These are phyloP conservation scores for Galemys pyrenaicus DNA, from an alignment of 2,113 vertebrate species.

Conservation along the genomic window DNA sequence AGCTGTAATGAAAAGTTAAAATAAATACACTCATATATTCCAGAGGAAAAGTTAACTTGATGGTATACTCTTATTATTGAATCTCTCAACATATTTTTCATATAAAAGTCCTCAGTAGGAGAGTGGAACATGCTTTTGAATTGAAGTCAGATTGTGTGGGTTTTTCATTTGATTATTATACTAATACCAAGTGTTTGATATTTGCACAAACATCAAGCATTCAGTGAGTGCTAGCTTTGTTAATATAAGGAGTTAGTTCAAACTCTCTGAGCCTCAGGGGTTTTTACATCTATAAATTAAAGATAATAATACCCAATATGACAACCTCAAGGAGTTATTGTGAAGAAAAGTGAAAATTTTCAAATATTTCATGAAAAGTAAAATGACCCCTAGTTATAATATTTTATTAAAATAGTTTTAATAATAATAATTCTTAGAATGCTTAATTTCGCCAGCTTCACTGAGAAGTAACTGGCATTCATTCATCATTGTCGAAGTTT, in stretches of 20 bases:
- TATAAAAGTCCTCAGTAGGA: neutral
- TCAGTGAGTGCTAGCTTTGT: neutral
- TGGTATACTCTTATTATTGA: neutral
- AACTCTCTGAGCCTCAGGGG: neutral
- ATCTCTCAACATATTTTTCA: neutral
- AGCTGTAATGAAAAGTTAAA: constrained; percentile 14
- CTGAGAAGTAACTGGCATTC: neutral
- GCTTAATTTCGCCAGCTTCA: neutral
- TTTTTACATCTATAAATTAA: constrained; percentile 31
- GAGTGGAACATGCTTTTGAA: neutral
- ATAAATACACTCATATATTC: constrained; percentile 2
- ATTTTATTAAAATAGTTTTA: neutral
- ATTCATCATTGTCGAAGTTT: neutral
- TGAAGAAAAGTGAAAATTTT: neutral
- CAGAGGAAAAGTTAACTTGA: neutral
- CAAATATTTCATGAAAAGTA: neutral
- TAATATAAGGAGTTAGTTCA: constrained; percentile 29
- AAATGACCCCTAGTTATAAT: neutral
- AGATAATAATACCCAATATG: neutral
- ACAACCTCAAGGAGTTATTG: neutral
- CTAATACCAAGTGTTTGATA: constrained; percentile 5
- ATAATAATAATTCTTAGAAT: neutral
- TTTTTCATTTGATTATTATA: constrained; percentile 23
- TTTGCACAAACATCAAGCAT: neutral
- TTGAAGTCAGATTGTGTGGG: neutral